phyloP scores from a whole-genome alignment of 2,888 invertebrate genomes.

The Junonia oenone region DNA sequence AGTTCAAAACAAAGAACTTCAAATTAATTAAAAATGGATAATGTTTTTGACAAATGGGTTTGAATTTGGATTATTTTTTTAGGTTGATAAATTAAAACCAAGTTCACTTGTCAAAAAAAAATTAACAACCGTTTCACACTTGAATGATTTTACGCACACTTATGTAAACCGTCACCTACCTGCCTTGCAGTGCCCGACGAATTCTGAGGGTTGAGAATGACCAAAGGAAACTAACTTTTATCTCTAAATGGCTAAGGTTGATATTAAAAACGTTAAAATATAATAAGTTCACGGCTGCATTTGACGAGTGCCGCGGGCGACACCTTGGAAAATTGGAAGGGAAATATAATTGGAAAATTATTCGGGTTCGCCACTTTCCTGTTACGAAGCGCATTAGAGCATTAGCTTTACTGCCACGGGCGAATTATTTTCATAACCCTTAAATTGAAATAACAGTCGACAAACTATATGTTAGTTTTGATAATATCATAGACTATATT shows the following conservation, averaged over 20 bases:
- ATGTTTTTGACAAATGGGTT: neutral
- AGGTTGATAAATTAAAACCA: neutral
- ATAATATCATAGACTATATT: neutral
- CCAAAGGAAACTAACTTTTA: conserved; percentile 15
- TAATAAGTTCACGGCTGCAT: conserved; percentile 52
- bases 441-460: conserved; percentile 29
- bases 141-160: conserved; percentile 16
- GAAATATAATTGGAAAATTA: conserved; percentile 80
- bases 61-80: neutral
- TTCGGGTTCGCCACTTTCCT: conserved; percentile 66
- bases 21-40: neutral
- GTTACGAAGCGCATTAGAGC: conserved; percentile 39
- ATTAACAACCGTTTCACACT: conserved; percentile 16
- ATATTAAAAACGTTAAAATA: conserved; percentile 7
- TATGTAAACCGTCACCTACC: conserved; percentile 19
- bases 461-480: neutral
- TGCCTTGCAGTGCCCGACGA: conserved; percentile 11
- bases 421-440: conserved; percentile 23
- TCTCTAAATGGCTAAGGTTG: conserved; percentile 8
- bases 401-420: conserved; percentile 33
- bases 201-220: conserved; percentile 5
- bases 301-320: conserved; percentile 77
- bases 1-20: no score
- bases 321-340: conserved; percentile 78
- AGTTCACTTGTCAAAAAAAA: conserved; percentile 6